Conservation (phyloP, 2,113 vertebrate genomes). For the Mobula birostris region DNA sequence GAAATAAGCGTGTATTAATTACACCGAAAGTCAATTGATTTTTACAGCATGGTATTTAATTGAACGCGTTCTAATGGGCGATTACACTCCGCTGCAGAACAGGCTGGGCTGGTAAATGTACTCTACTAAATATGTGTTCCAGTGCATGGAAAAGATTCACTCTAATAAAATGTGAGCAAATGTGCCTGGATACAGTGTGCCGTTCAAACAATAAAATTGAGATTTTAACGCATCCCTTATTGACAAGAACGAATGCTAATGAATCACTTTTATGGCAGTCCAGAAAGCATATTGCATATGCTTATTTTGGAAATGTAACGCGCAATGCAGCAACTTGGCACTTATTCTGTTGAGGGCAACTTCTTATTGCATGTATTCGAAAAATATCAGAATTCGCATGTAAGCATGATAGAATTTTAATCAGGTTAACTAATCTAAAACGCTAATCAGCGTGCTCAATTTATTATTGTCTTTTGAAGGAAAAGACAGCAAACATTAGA, state of each 20-base stretch:
- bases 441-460: not conserved
- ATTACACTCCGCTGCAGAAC: not conserved
- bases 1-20: slow-evolving; percentile 8
- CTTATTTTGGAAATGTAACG: not conserved
- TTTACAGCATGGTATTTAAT: not conserved
- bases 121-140: not conserved
- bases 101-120: not conserved
- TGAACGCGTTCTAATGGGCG: slow-evolving; percentile 26
- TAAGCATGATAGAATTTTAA: not conserved
- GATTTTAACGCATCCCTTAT: not conserved
- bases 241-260: slow-evolving; percentile 22
- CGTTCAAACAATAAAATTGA: not conserved
- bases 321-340: slow-evolving; percentile 16
- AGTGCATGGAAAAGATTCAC: not conserved
- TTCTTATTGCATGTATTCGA: not conserved
- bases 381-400: not conserved
- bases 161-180: not conserved
- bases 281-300: not conserved
- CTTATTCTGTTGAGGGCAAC: not conserved
- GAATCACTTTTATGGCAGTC: not conserved
- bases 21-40: slow-evolving; percentile 20
- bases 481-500: slow-evolving; percentile 4
- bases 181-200: not conserved
- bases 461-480: not conserved
- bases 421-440: not conserved